Evolutionary conservation across 2,797 vertebrate genomes (phyloP).

Genomic region (Anableps anableps): DNA sequence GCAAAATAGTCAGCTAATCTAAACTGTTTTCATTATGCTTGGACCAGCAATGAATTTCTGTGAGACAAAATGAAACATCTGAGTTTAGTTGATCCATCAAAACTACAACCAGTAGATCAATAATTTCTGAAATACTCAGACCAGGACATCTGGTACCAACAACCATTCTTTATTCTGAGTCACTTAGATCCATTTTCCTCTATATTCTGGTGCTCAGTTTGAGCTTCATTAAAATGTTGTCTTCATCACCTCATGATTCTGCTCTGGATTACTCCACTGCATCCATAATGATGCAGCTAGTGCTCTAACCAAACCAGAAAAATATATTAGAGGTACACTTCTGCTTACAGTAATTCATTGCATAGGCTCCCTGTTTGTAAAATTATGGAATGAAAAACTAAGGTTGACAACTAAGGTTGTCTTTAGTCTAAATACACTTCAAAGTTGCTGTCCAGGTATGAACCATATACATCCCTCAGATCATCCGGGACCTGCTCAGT

Average conservation of each 20-base stretch:
- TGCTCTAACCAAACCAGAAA: not conserved
- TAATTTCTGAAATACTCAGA: not conserved
- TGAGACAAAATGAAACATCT: too few species aligned
- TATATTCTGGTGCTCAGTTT: not conserved
- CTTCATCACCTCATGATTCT: not conserved
- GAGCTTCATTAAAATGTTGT: not conserved
- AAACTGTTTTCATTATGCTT: too few species aligned
- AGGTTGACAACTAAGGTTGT: not conserved
- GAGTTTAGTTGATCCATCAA: too few species aligned
- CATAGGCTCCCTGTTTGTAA: not conserved
- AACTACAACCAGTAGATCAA: too few species aligned
- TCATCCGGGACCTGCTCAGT: not conserved
- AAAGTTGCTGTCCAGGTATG: not conserved
- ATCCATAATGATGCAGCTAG: not conserved
- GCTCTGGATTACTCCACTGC: not conserved
- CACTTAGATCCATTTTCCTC: not conserved
- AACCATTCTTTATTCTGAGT: not conserved
- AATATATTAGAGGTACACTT: not conserved
- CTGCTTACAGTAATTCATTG: not conserved
- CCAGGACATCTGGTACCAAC: not conserved
- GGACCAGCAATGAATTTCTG: too few species aligned
- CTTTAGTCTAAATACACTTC: not conserved
- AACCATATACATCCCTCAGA: not conserved
- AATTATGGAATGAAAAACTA: not conserved
- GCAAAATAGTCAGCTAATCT: too few species aligned